These are phyloP conservation scores for Porites australiensis DNA, from an alignment of 64 coral and sea anemone genomes.

Conservation along the genomic window DNA sequence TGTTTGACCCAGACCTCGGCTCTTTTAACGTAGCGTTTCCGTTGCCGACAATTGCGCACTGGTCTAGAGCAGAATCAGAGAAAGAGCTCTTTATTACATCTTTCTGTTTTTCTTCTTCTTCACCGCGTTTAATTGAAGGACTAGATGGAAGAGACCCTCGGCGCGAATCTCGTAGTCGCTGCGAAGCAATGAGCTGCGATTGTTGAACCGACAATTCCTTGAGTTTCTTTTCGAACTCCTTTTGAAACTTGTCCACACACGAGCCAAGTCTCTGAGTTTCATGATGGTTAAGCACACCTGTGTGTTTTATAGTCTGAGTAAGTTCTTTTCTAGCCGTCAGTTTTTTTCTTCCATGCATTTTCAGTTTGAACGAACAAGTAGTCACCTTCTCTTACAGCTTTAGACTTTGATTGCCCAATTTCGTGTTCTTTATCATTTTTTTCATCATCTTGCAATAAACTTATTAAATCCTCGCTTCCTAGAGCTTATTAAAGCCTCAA, in stretches of 20 bases:
- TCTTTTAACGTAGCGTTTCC: not conserved
- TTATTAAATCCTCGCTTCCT: not conserved
- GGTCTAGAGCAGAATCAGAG: conserved; percentile 16
- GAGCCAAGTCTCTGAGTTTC: conserved; percentile 27
- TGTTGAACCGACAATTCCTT: conserved; percentile 23
- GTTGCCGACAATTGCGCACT: not conserved
- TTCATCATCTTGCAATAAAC: not conserved
- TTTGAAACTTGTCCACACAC: conserved; percentile 36
- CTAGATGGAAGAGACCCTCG: not conserved
- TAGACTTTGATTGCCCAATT: not conserved
- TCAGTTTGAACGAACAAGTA: not conserved
- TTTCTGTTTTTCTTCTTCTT: not conserved
- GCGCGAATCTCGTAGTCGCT: conserved; percentile 11
- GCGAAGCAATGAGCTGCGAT: not conserved
- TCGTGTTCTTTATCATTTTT: not conserved
- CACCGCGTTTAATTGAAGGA: not conserved
- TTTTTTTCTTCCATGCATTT: conserved; percentile 24
- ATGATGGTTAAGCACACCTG: conserved; percentile 6
- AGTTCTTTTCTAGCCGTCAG: not conserved
- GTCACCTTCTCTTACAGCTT: not conserved
- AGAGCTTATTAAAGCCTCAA: not conserved
- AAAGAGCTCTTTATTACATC: not conserved
- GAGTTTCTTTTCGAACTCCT: conserved; percentile 32
- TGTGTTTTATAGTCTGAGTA: not conserved
- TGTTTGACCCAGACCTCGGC: not conserved